Conservation (phyloP, 2,888 invertebrate genomes). For the Scrobipalpa atriplicella region DNA sequence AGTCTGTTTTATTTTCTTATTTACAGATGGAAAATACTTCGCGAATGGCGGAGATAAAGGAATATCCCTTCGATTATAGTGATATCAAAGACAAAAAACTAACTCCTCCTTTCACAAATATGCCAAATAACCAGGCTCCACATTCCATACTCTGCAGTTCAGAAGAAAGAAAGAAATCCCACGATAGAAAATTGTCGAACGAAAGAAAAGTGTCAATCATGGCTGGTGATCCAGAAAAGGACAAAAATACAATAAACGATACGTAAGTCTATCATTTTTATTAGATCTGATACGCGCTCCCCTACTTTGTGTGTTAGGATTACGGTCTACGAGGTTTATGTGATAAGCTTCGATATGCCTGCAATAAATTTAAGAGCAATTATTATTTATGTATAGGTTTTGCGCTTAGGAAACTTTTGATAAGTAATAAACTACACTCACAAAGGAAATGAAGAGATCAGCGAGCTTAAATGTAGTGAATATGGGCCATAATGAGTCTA, state of each 20-base stretch:
- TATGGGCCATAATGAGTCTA: no score
- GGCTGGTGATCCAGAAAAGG: constrained; percentile 60
- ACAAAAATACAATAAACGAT: constrained; percentile 59
- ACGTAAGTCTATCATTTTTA: constrained; percentile 23
- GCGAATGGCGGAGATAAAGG: constrained; percentile 41
- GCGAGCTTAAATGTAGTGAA: no score
- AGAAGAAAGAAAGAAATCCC: constrained; percentile 26
- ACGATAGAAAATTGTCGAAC: constrained; percentile 21
- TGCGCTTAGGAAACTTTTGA: no score
- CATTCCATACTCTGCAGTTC: constrained; percentile 28
- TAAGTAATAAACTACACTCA: no score
- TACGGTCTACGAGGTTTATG: no score
- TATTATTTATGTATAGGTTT: no score
- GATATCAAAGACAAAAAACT: constrained; percentile 31
- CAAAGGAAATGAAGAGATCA: no score
- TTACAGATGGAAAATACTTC: constrained; percentile 30
- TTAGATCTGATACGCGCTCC: no score
- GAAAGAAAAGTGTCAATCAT: constrained; percentile 67
- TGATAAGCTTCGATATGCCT: no score
- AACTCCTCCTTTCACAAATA: background rate
- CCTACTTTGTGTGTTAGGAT: no score
- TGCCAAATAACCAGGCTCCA: background rate
- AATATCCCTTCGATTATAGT: constrained; percentile 43
- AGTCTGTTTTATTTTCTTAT: background rate
- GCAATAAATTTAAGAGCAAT: no score